A percentile compares a stretch with the other conserved stretches of the same genome.
phyloP scores from a whole-genome alignment of 2,113 vertebrate species.

The Grantiella picta region DNA sequence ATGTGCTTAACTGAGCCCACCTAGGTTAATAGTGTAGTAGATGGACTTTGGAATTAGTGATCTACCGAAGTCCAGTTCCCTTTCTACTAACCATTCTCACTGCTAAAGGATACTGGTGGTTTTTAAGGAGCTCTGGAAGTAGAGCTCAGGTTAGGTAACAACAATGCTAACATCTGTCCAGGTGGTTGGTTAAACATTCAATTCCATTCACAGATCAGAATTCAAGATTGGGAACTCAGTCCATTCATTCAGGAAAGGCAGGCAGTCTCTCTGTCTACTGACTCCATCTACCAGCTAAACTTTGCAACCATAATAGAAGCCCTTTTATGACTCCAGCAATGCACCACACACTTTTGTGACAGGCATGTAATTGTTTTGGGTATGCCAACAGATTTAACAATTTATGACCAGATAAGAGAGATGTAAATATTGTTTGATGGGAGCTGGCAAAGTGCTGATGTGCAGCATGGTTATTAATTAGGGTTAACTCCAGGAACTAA shows the following conservation, averaged over 20 bases:
- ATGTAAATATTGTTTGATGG: not conserved
- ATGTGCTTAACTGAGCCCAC: not conserved
- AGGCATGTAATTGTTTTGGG: not conserved
- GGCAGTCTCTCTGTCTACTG: accelerated
- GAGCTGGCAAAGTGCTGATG: not conserved
- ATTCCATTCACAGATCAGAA: not conserved
- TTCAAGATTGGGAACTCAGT: not conserved
- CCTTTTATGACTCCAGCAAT: not conserved
- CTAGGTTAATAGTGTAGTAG: not conserved
- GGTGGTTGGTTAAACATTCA: not conserved
- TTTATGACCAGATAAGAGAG: not conserved
- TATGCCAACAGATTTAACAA: not conserved
- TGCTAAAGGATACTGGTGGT: not conserved
- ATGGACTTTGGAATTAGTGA: not conserved
- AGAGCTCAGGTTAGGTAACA: not conserved
- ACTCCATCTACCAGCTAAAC: not conserved
- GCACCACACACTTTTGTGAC: not conserved
- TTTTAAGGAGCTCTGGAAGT: not conserved
- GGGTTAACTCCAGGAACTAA: not conserved
- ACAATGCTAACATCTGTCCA: not conserved
- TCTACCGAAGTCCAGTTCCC: not conserved
- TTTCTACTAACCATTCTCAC: not conserved
- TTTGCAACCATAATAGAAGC: not conserved
- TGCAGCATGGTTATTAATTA: not conserved
- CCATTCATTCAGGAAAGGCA: not conserved